phyloP scores from a whole-genome alignment of 2,797 vertebrate species.

The Echiichthys vipera region DNA sequence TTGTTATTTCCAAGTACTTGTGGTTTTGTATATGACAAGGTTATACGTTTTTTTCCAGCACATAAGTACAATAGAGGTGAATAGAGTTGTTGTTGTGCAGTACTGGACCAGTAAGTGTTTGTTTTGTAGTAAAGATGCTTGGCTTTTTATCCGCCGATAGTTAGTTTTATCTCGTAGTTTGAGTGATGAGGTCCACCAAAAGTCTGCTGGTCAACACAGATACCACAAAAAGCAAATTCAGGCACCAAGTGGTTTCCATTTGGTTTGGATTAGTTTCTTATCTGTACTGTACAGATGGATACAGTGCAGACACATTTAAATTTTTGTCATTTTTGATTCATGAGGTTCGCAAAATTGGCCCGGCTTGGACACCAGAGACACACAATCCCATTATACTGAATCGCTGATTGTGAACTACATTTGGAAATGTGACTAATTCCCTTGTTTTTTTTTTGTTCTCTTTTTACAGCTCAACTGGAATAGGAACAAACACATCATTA shows the following conservation, averaged over 20 bases:
- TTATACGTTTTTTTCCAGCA: neutral
- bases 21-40: neutral
- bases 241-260: constrained; percentile 49
- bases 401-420: constrained; percentile 54
- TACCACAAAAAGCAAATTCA: constrained; percentile 58
- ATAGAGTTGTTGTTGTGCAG: neutral
- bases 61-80: neutral
- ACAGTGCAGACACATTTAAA: constrained; percentile 45
- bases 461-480: constrained; percentile 42
- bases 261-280: constrained; percentile 73
- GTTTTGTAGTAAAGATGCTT: neutral
- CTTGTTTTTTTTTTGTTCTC: neutral
- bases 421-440: constrained; percentile 44
- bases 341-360: constrained; percentile 51
- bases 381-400: constrained; percentile 49
- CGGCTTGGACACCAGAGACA: constrained; percentile 54
- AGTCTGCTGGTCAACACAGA: constrained; percentile 56
- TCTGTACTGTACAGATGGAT: constrained; percentile 69
- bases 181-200: constrained; percentile 41
- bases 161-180: constrained; percentile 38
- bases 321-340: constrained; percentile 59
- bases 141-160: neutral
- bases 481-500: constrained; percentile 68
- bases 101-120: neutral
- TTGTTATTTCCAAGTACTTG: too few species aligned